Evolutionary conservation across 2,888 invertebrate species (phyloP).

Genomic region (Epirrhoe alternata): DNA sequence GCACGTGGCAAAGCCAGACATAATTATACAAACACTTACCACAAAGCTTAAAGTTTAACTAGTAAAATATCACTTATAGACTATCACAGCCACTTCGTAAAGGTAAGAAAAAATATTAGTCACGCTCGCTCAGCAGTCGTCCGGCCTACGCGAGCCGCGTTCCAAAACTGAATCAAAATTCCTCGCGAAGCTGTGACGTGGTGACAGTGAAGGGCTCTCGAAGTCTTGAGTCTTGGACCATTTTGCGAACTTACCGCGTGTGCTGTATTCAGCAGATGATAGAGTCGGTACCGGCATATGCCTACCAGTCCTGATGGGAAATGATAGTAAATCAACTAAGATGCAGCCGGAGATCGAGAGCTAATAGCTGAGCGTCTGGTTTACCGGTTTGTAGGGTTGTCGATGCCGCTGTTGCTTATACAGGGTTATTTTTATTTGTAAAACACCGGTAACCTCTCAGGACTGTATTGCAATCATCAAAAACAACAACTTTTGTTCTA

Average conservation of each 20-base stretch:
- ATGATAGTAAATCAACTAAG: slow-evolving; percentile 13
- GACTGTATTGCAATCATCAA: too few relatives aligned
- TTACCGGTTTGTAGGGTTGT: slow-evolving; percentile 12
- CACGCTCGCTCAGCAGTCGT: slow-evolving; percentile 48
- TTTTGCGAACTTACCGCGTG: slow-evolving; percentile 14
- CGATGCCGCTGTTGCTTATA: slow-evolving; percentile 3
- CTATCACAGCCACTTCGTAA: slow-evolving; percentile 65
- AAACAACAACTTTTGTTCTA: too few relatives aligned
- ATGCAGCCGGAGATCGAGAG: slow-evolving; percentile 12
- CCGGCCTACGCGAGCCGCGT: slow-evolving; percentile 61
- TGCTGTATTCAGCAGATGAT: not conserved
- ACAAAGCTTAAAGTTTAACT: slow-evolving; percentile 49
- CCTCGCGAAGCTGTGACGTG: slow-evolving; percentile 44
- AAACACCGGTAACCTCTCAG: too few relatives aligned
- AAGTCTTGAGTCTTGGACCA: too few relatives aligned
- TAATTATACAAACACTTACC: slow-evolving; percentile 53
- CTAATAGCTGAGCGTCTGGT: slow-evolving; percentile 9
- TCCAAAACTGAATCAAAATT: slow-evolving; percentile 63
- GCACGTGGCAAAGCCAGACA: slow-evolving; percentile 51
- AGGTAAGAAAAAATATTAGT: slow-evolving; percentile 39
- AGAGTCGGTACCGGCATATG: slow-evolving; percentile 9
- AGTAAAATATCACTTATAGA: slow-evolving; percentile 63
- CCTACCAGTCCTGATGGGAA: slow-evolving; percentile 8
- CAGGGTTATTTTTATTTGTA: too few relatives aligned
- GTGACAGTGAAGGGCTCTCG: slow-evolving; percentile 23